Percentiles rank a stretch among this genome's conserved stretches.
Conservation (phyloP, 2,113 vertebrate genomes). For the Lasiurus cinereus region DNA sequence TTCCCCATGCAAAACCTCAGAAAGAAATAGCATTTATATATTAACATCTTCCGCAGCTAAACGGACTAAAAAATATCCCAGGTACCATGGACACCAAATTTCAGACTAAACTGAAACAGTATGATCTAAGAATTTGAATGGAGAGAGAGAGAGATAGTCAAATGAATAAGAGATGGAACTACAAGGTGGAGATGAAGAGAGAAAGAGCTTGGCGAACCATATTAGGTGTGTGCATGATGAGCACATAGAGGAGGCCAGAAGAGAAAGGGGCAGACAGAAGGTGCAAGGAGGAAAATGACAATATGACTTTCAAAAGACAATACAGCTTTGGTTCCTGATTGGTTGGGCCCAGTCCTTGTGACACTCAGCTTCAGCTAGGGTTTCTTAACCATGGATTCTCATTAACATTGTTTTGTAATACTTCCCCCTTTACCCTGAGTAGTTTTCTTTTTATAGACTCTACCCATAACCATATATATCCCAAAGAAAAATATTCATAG, state of each 20-base stretch:
- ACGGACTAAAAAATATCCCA: not conserved
- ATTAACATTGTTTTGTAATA: not conserved
- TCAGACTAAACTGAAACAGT: not conserved
- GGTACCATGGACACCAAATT: not conserved
- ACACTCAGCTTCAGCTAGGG: not conserved
- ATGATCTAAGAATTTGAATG: not conserved
- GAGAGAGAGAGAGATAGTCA: not conserved
- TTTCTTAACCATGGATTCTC: not conserved
- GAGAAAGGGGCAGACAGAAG: not conserved
- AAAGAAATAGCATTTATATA: not conserved
- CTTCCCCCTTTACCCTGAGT: not conserved
- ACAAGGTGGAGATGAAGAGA: not conserved
- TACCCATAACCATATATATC: not conserved
- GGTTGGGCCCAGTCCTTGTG: not conserved
- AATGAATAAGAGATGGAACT: not conserved
- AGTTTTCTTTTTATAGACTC: conserved; percentile 11
- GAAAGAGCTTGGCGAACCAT: not conserved
- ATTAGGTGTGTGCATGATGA: not conserved
- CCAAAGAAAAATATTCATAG: conserved; percentile 44
- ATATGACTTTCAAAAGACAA: not conserved
- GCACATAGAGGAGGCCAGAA: not conserved
- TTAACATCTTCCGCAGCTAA: not conserved
- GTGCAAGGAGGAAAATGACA: not conserved
- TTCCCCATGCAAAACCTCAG: not conserved
- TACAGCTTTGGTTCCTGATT: not conserved